Evolutionary conservation across 2,113 vertebrate genomes (phyloP), one percentile per base, ranked within the genome.

Genomic region (Scopus umbretta): DNA sequence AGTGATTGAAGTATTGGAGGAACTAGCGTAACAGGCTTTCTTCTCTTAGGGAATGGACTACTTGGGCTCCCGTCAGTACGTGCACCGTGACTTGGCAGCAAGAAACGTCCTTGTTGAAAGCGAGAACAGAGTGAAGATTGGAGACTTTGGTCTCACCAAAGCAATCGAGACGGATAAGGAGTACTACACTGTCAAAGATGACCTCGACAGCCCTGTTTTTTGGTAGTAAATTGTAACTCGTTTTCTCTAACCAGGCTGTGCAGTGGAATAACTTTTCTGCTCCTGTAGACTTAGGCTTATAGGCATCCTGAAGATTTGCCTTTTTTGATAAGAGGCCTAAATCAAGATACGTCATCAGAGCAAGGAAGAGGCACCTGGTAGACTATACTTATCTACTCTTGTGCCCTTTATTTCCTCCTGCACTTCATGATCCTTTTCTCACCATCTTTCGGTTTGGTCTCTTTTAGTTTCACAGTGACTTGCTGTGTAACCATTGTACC

Each of bases 141-240:
- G 99, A 58, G 99, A 99, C 92, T 99, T 99, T 1, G 99, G 99
- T 10, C 98, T 99, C 85, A 99, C 99, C 63, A 99, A 99, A 97
- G 98, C 98, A 50, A 99, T 99, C 32, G 99, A 99, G 96, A 99
- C 99, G 0, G 99, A 99, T 2, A 99, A 99, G 94, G 99, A 99
- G 17, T 99, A 99, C 95, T 99, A 99, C 98, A 99, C 98, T 0
- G 99, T 99, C 90, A 99, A 99, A 82, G 99, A 99, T 0, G 99
- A 99, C 82, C 98, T 98, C 3, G 99, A 99, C 96, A 99, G 99
- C 95, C 99, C 99, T 3, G 99, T 99, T 5, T 99, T 99, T 94
- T 99, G 99, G 99, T 99, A 97, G 86, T 71, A 42, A 25, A 19
- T 26, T 40, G 1, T 0, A 45, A 7, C 36, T 36, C 7, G 0